Conservation (phyloP, 1,140 invertebrate species). For the Ips typographus region DNA sequence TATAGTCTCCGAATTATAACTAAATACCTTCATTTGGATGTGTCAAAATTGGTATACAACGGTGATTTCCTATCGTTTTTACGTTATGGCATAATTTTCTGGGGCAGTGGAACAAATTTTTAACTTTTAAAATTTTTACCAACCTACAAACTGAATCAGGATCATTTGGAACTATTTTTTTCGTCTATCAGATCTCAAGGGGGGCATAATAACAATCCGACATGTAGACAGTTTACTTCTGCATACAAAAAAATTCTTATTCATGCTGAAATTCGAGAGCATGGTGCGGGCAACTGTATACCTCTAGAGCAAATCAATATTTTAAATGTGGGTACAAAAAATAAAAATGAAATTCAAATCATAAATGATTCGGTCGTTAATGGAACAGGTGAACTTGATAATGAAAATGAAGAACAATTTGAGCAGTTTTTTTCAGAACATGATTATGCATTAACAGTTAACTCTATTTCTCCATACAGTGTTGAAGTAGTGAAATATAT, state of each 20-base stretch:
- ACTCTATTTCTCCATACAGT: conserved; percentile 17
- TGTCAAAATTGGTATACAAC: too few species aligned
- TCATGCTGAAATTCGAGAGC: conserved; percentile 28
- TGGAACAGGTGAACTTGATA: neutral
- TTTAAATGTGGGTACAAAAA: conserved; percentile 22
- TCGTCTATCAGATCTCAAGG: conserved; percentile 15
- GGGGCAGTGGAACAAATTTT: too few species aligned
- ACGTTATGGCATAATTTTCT: too few species aligned
- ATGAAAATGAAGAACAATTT: conserved; percentile 2
- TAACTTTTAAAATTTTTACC: conserved; percentile 15
- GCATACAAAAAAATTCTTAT: conserved; percentile 25
- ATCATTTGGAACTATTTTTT: conserved; percentile 26
- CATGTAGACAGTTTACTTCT: conserved; percentile 28
- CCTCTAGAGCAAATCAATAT: conserved; percentile 34
- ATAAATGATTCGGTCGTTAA: conserved; percentile 28
- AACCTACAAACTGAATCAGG: conserved; percentile 21
- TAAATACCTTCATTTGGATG: too few species aligned
- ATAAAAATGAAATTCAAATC: conserved; percentile 19
- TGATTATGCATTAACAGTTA: conserved; percentile 19
- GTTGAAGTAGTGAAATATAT: conserved; percentile 30
- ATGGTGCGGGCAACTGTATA: conserved; percentile 31
- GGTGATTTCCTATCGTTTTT: too few species aligned
- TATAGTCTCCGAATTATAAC: too few species aligned
- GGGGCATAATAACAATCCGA: conserved; percentile 34
- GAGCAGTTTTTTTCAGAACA: conserved; percentile 9